Conservation (phyloP, 2,797 vertebrate species). For the Holocentrus rufus region DNA sequence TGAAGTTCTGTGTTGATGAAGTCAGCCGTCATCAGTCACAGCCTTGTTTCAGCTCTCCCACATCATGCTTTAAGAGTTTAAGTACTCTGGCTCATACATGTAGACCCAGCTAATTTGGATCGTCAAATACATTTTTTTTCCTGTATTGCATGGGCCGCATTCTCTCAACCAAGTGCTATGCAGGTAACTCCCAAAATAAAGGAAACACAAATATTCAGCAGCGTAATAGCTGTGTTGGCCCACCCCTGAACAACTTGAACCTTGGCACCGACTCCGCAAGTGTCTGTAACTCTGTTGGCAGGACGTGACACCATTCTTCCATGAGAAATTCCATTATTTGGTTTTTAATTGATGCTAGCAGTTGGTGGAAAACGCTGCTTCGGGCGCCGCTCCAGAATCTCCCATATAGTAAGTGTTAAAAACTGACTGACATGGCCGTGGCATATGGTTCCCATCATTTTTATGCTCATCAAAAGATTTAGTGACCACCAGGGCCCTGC, state of each 20-base stretch:
- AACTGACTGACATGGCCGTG: conserved; percentile 31
- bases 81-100: conserved; percentile 34
- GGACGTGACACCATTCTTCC: conserved; percentile 26
- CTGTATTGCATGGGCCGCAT: neutral
- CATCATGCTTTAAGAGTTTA: conserved; percentile 39
- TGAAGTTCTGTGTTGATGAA: conserved; percentile 65
- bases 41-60: conserved; percentile 40
- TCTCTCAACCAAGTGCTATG: conserved; percentile 28
- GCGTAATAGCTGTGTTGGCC: conserved; percentile 23
- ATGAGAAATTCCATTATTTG: conserved; percentile 38
- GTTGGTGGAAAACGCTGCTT: conserved; percentile 14
- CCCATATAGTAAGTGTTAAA: conserved; percentile 46
- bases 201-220: conserved; percentile 34
- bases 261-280: conserved; percentile 13
- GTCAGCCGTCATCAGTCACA: conserved; percentile 54
- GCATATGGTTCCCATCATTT: conserved; percentile 52
- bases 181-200: conserved; percentile 33
- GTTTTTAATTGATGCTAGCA: conserved; percentile 36
- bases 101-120: conserved; percentile 38
- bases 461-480: conserved; percentile 39
- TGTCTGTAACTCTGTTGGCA: conserved; percentile 19
- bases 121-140: conserved; percentile 41
- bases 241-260: conserved; percentile 37
- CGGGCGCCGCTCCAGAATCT: conserved; percentile 19
- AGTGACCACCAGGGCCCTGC: conserved; percentile 36